Evolutionary conservation across 2,888 invertebrate species (phyloP).

Genomic region (Gasteruption jaculator): DNA sequence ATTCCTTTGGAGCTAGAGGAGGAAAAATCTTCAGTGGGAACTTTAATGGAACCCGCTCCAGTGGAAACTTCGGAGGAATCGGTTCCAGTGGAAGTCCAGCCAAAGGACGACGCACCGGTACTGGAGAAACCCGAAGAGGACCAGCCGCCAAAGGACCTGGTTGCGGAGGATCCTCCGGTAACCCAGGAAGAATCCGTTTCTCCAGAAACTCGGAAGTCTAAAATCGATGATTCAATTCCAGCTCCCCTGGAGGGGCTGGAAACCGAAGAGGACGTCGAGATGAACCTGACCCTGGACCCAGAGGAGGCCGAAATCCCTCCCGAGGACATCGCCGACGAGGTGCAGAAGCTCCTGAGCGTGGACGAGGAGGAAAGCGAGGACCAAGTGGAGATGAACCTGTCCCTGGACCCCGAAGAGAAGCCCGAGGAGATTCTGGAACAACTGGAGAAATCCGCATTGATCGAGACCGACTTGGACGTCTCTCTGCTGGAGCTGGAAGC

Average conservation of each 20-base stretch:
- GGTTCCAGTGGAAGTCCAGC: no score
- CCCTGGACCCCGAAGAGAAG: slow-evolving; percentile 25
- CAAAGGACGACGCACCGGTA: no score
- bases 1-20: no score
- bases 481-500: no score
- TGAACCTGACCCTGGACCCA: not conserved
- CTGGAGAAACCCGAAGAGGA: no score
- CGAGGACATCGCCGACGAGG: not conserved
- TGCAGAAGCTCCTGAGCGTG: not conserved
- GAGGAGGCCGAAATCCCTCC: not conserved
- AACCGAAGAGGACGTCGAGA: not conserved
- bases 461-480: no score
- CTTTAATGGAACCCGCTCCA: no score
- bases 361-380: slow-evolving; percentile 15
- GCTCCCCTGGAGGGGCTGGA: not conserved
- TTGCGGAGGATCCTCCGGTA: not conserved
- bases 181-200: slow-evolving; percentile 2
- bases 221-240: not conserved
- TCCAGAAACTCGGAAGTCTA: not conserved
- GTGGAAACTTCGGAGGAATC: no score
- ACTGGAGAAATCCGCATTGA: no score
- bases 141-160: no score
- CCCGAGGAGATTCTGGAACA: not conserved
- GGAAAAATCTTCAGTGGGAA: no score
- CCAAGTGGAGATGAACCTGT: slow-evolving; percentile 20